phyloP scores from a whole-genome alignment of 2,113 vertebrate genomes.

The Felis catus region F.catus_Fca126_mat1.0 CM031416.1:99235501-99236000 shows the following conservation, averaged over 20 bases:
- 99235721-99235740: background rate
- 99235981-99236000: conserved; percentile 4
- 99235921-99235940: background rate
- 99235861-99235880: background rate
- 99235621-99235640: background rate
- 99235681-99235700: background rate
- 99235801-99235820: background rate
- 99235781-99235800: background rate
- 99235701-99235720: background rate
- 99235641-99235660: background rate
- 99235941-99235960: background rate
- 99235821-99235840: background rate
- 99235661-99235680: background rate
- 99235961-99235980: background rate
- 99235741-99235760: background rate
- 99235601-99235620: background rate
- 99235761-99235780: background rate
- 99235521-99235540: background rate
- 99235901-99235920: background rate
- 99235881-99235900: background rate
- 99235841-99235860: background rate
- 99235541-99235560: background rate
- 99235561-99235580: background rate
- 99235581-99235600: background rate
- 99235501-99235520: conserved; percentile 9